Base-by-base conservation (phyloP, 1,140 invertebrate genomes). In the Zaprionus ghesquierei region DNA sequence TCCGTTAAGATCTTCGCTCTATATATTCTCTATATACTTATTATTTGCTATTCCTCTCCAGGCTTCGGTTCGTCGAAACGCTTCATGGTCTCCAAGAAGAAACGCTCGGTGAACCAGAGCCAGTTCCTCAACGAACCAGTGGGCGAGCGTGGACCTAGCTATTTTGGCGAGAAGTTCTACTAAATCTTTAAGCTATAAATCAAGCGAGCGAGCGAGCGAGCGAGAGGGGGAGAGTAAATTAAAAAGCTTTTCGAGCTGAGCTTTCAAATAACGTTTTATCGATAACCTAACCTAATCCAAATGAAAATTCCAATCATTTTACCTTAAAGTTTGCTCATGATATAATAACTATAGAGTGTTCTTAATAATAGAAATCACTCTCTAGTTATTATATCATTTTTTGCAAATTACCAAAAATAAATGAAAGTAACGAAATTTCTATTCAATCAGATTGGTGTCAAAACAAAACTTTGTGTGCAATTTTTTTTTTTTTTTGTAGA, bases 1-100 rank as follows among this genome's bases (percentile, higher is more conserved):
- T 1, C 31, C 8, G 9, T 29, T 10, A 4, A 3, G 5, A 44
- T 4, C 3, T 46, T 10, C 41, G 1, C 20, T 46, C 10, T 41
- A 46, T 0, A 1, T 15, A 1, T 12, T 12, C 13, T 8, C 5
- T 38, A 15, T 8, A 1, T 33, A 3, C 9, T 53, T 3, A 18
- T 46, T 31, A 1, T 18, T 5, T 23, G n/a, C n/a, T 12, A 46
- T 65, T 5, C 0, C 20, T 44, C 13, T 20, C 0, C 6, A 92
- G 90, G 84, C 23, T 90, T 74, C 61, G 81, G 84, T 0, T 80
- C 86, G 1, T 63, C 77, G 2, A 92, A 92, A 59, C 89, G 91
- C 1, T 92, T 81, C 35, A 92, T 92, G 91, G 91, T 92, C 23
- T 59, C 89, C 64, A 92, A 91, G 63, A 92, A 92, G 89, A 92